These are phyloP conservation scores for Ptilonorhynchus violaceus DNA, from an alignment of 2,113 vertebrate species.

Conservation along the genomic window DNA sequence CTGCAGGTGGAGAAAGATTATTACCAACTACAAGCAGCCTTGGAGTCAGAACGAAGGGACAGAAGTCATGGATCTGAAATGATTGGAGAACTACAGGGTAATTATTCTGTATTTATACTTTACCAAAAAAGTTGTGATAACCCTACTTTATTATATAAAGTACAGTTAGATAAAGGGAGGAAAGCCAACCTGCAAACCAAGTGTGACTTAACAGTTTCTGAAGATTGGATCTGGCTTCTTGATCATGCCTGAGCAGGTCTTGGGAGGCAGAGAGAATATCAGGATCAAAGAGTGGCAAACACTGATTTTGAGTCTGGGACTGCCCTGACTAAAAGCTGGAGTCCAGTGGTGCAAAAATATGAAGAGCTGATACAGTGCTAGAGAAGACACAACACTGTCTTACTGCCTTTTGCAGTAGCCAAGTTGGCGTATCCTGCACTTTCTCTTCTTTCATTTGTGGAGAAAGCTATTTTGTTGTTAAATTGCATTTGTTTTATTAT, in stretches of 20 bases:
- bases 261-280: neutral
- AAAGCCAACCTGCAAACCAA: neutral
- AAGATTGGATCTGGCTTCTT: neutral
- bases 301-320: neutral
- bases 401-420: neutral
- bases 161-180: neutral
- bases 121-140: neutral
- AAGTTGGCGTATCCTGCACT: neutral
- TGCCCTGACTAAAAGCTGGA: neutral
- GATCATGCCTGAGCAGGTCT: neutral
- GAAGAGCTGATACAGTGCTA: neutral
- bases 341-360: neutral
- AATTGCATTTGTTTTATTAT: neutral
- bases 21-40: slow-evolving; percentile 87
- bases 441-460: neutral
- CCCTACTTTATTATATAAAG: neutral
- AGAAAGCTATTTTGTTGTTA: neutral
- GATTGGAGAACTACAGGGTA: slow-evolving; percentile 95
- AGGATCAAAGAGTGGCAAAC: neutral
- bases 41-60: slow-evolving; percentile 92
- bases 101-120: neutral
- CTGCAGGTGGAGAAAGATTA: slow-evolving; percentile 91
- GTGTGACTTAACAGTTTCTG: neutral
- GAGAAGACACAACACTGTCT: neutral
- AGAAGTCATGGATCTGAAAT: slow-evolving; percentile 93